phyloP scores from a whole-genome alignment of 2,113 vertebrate genomes.

The Fregetta grallaria region DNA sequence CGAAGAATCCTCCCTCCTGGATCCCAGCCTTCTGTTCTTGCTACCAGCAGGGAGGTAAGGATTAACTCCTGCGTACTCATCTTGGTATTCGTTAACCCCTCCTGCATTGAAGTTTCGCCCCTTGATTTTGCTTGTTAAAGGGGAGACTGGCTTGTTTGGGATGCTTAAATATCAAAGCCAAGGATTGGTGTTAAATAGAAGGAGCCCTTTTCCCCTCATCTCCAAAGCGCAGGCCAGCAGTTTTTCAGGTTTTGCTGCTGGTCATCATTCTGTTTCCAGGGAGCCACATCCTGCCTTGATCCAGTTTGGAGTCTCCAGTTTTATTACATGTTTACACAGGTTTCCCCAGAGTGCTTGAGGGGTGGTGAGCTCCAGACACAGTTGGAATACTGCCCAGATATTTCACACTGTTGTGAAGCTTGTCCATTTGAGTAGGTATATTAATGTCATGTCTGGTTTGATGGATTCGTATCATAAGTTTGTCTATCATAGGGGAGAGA shows the following conservation, averaged over 20 bases:
- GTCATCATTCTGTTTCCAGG: slow-evolving; percentile 46
- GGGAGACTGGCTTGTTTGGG: not conserved
- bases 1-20: slow-evolving; percentile 90
- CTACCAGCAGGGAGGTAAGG: slow-evolving; percentile 89
- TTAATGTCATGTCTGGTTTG: slow-evolving; percentile 61
- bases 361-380: slow-evolving; percentile 56
- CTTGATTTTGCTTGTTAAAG: not conserved
- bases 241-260: slow-evolving; percentile 38
- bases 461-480: slow-evolving; percentile 42
- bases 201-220: not conserved
- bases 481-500: slow-evolving; percentile 14
- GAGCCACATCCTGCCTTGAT: slow-evolving; percentile 27
- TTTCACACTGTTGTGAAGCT: slow-evolving; percentile 62
- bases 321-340: slow-evolving; percentile 62
- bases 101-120: not conserved
- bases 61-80: not conserved
- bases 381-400: slow-evolving; percentile 64
- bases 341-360: slow-evolving; percentile 62
- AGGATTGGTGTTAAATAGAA: not conserved
- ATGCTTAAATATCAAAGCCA: slow-evolving; percentile 13
- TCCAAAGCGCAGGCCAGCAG: not conserved
- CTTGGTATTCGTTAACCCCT: not conserved
- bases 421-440: slow-evolving; percentile 57
- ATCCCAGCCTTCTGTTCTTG: slow-evolving; percentile 87
- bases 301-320: slow-evolving; percentile 58